Conservation (phyloP, 2,797 vertebrate genomes). For the Sarcoramphus papa region DNA sequence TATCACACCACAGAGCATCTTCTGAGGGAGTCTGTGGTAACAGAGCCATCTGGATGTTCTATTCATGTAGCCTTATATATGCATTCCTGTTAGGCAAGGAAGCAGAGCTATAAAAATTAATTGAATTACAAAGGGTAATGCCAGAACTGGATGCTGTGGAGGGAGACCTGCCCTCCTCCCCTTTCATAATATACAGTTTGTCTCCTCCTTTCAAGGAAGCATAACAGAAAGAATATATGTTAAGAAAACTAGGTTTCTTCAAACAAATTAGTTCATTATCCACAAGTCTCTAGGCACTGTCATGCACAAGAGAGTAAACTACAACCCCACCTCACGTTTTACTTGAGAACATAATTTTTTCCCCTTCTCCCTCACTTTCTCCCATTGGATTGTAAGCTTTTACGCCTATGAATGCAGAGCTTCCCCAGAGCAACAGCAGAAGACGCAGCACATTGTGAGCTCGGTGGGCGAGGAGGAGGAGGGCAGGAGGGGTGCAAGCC, state of each 20-base stretch:
- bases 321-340: neutral
- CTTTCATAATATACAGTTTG: neutral
- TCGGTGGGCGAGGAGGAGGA: neutral
- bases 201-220: neutral
- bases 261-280: neutral
- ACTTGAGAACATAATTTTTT: neutral
- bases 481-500: neutral
- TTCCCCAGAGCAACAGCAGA: neutral
- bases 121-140: neutral
- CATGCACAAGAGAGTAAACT: neutral
- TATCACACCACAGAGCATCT: neutral
- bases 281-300: neutral
- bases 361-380: neutral
- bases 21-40: neutral
- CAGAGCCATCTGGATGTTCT: neutral
- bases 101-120: neutral
- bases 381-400: neutral
- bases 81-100: neutral
- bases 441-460: accelerated
- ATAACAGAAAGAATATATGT: neutral
- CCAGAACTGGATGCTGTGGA: neutral
- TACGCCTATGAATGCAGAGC: neutral
- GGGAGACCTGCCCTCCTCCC: neutral
- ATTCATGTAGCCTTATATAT: neutral
- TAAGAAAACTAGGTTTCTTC: neutral